Percentiles rank a stretch among this genome's conserved stretches.
These are phyloP conservation scores for Amblyornis subalaris DNA, from an alignment of 2,113 vertebrate genomes.

Conservation along the genomic window DNA sequence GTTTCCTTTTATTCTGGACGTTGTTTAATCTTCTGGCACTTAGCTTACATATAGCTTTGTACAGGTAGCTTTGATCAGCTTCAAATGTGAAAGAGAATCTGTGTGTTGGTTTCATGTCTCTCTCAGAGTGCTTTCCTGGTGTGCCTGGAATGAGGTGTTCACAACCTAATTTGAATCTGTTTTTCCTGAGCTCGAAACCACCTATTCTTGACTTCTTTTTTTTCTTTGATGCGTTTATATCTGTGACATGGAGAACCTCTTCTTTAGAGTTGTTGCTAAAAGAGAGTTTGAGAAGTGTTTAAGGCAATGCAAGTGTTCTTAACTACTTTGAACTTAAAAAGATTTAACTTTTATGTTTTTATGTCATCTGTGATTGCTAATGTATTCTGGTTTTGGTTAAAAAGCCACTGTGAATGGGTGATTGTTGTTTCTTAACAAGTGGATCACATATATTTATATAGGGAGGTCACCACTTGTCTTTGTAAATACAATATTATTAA, in stretches of 20 bases:
- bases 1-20: neutral
- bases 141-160: neutral
- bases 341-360: neutral
- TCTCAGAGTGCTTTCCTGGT: neutral
- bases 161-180: neutral
- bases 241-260: neutral
- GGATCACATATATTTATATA: neutral
- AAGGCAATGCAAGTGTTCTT: neutral
- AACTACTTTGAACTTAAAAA: neutral
- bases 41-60: neutral
- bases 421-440: neutral
- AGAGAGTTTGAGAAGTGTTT: neutral
- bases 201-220: neutral
- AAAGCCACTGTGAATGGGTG: neutral
- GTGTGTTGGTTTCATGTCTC: neutral
- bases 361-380: neutral
- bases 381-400: neutral
- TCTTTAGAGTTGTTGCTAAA: neutral
- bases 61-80: neutral
- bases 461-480: neutral
- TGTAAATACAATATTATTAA: neutral
- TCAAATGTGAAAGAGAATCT: neutral
- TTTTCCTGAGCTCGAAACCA: neutral
- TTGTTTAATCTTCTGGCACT: conserved; percentile 5
- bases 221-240: neutral